Percentiles rank a stretch among this genome's conserved stretches.
These are phyloP conservation scores for Siniperca chuatsi DNA, from an alignment of 2,113 vertebrate species.

Conservation along the genomic window DNA sequence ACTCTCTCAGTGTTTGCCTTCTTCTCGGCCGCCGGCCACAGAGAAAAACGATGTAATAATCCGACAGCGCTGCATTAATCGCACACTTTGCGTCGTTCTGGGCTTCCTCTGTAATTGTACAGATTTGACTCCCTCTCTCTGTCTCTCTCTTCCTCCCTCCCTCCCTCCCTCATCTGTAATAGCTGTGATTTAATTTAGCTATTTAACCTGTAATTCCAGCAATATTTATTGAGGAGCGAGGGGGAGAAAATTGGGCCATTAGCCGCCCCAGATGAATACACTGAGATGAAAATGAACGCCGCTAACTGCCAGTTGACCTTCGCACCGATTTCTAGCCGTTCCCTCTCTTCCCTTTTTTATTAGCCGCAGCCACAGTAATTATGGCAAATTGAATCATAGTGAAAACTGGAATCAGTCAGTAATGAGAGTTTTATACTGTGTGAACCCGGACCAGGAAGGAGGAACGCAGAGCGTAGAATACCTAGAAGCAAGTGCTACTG, in stretches of 20 bases:
- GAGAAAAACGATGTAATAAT: conserved; percentile 58
- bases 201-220: conserved; percentile 99
- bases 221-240: conserved; percentile 99
- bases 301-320: conserved; percentile 99
- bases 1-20: not conserved
- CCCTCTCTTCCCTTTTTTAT: conserved; percentile 85
- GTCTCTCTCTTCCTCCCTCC: conserved; percentile 11
- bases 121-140: conserved; percentile 46
- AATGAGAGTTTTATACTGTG: conserved; percentile 96
- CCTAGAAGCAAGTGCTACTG: not conserved
- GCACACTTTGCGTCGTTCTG: conserved; percentile 85
- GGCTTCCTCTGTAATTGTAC: conserved; percentile 92
- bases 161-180: conserved; percentile 86
- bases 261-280: conserved; percentile 98
- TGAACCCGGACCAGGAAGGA: conserved; percentile 44
- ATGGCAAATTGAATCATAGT: conserved; percentile 94
- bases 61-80: conserved; percentile 86
- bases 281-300: conserved; percentile 99
- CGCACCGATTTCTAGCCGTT: conserved; percentile 91
- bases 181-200: conserved; percentile 99
- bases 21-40: not conserved
- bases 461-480: conserved; percentile 6
- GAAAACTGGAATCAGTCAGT: conserved; percentile 94
- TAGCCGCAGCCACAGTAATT: conserved; percentile 96
- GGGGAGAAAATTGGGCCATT: conserved; percentile 98